Base-by-base conservation (phyloP, 2,888 invertebrate species). In the Candidula unifasciata region DNA sequence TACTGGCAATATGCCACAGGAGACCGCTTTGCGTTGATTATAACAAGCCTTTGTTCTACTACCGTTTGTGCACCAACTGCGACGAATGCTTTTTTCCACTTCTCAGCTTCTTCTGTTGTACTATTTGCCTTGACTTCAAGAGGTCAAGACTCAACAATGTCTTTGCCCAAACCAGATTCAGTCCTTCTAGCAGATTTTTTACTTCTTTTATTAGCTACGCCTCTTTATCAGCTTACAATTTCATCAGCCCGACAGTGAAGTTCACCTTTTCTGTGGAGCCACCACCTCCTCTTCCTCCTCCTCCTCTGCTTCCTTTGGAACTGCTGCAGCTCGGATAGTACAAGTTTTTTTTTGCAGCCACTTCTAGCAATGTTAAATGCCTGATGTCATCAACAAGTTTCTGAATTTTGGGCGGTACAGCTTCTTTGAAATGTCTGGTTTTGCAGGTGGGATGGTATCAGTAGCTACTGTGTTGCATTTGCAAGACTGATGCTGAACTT, bases 151-250 rank as follows among this genome's bases (percentile, higher is more conserved):
- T 99, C 99, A 0, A 99, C 98, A 95, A 99, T 99, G 94, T 99
- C 99, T 94, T 99, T 99, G 96, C 96, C 95, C 96, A 96, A 1
- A 99, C 99, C 88, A 99, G 95, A 95, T 99, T 99, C 95, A 97
- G 97, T 83, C 98, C 98, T 93, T 98, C 97, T 54, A 99, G 94
- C 76, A 97, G 94, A 89, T 94, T 95, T 93, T 99, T 99, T 0
- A 99, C 95, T 95, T 99, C 98, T 94, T 99, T 99, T 90, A 99
- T 99, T 0, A 99, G 94, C n/a, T 97, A 95, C 24, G 99, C 97
- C 94, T 99, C 99, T 93, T 99, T 98, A 91, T 96, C 96, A 0
- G 97, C 97, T 92, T 99, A 98, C 93, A 96, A 99, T 93, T 97
- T 97, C 33, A 96, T 95, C 90, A 99, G 94, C 95, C 98, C 99